Conservation (phyloP, 2,888 invertebrate genomes). For the Linyphia triangularis region DNA sequence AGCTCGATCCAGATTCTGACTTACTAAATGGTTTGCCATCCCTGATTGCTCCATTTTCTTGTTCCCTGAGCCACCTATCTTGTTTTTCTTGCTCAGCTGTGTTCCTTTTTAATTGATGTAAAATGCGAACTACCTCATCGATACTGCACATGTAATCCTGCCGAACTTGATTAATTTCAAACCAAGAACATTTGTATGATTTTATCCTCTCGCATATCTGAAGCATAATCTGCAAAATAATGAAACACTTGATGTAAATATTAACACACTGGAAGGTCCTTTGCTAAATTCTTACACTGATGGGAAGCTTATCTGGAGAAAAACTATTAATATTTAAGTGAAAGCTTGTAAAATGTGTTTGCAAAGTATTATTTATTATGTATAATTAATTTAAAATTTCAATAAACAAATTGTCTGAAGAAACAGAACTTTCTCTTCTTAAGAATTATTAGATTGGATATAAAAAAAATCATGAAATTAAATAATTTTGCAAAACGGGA, state of each 20-base stretch:
- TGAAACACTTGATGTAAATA: neutral
- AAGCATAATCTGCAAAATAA: constrained; percentile 73
- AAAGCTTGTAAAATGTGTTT: no score
- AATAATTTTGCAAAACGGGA: no score
- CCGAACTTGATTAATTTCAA: constrained; percentile 75
- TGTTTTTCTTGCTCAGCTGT: constrained; percentile 66
- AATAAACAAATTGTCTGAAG: no score
- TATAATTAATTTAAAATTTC: no score
- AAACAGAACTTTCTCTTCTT: no score
- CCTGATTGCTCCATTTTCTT: constrained; percentile 49
- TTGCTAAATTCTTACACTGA: no score
- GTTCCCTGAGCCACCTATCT: constrained; percentile 55
- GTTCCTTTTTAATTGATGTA: constrained; percentile 75
- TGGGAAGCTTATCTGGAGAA: no score
- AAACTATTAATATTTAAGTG: no score
- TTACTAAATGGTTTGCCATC: constrained; percentile 39
- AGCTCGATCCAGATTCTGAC: constrained; percentile 37
- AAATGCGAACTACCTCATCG: constrained; percentile 74
- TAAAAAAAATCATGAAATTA: no score
- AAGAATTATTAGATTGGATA: no score
- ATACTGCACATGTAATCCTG: constrained; percentile 75
- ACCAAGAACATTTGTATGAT: constrained; percentile 74
- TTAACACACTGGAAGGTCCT: no score
- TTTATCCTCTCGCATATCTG: constrained; percentile 76
- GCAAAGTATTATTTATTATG: no score